Conservation (phyloP, 2,888 invertebrate species). For the Pteria penguin region DNA sequence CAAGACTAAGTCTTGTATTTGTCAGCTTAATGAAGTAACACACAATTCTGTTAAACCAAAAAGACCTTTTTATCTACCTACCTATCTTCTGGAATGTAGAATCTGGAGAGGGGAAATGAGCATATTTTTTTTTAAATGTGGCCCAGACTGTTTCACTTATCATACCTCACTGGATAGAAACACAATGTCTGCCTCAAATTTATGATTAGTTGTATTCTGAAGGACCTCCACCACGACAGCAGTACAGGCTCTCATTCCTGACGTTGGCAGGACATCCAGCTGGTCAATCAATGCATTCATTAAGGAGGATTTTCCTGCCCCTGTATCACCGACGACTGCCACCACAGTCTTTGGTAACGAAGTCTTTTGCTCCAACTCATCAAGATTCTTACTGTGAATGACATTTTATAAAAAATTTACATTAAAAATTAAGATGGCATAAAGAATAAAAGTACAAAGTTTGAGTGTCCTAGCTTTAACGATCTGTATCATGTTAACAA, state of each 20-base stretch:
- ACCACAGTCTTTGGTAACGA: conserved; percentile 61
- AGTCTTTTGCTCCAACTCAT: conserved; percentile 43
- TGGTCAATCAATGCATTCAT: conserved; percentile 71
- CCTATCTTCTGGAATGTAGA: too few relatives aligned
- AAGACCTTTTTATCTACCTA: too few relatives aligned
- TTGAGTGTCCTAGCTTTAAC: too few relatives aligned
- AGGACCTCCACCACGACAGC: conserved; percentile 69
- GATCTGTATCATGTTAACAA: too few relatives aligned
- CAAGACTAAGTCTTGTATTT: too few relatives aligned
- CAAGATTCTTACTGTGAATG: conserved; percentile 50
- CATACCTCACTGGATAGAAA: conserved; percentile 66
- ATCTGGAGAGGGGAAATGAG: too few relatives aligned
- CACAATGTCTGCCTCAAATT: conserved; percentile 67
- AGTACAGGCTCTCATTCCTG: conserved; percentile 71
- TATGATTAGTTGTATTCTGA: conserved; percentile 51
- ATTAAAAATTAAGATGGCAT: neutral
- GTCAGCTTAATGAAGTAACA: too few relatives aligned
- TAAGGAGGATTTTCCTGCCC: conserved; percentile 68
- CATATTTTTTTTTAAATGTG: too few relatives aligned
- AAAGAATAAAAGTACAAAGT: too few relatives aligned
- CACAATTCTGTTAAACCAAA: too few relatives aligned
- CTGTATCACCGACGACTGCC: conserved; percentile 71
- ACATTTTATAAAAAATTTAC: neutral
- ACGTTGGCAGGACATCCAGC: conserved; percentile 66
- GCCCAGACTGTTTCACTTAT: too few relatives aligned